These are phyloP conservation scores for Micrasema longulum DNA, from an alignment of 1,140 invertebrate genomes.

Conservation along the genomic window DNA sequence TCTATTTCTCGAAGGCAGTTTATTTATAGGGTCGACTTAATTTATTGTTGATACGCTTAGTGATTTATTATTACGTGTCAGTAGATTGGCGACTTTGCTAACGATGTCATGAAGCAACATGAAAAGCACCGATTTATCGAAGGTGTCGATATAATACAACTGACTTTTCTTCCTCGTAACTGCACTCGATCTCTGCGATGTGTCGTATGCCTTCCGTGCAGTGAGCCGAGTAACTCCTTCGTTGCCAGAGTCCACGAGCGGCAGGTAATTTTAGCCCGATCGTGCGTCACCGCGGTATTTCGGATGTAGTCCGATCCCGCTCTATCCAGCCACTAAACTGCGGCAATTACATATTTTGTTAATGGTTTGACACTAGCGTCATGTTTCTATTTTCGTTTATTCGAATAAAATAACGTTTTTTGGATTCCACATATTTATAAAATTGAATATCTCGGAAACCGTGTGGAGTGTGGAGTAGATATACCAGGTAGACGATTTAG, in stretches of 20 bases:
- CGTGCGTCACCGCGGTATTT: slow-evolving; percentile 36
- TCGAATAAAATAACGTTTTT: too few relatives aligned
- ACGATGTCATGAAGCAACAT: neutral
- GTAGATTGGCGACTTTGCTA: too few relatives aligned
- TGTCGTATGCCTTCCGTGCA: neutral
- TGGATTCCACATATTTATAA: too few relatives aligned
- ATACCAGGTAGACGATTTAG: neutral
- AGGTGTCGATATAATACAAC: too few relatives aligned
- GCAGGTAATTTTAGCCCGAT: slow-evolving; percentile 30
- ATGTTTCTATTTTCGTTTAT: too few relatives aligned
- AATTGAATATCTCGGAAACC: neutral
- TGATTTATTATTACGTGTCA: too few relatives aligned
- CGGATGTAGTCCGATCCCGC: slow-evolving; percentile 18
- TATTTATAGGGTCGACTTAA: slow-evolving; percentile 25
- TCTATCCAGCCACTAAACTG: slow-evolving; percentile 6
- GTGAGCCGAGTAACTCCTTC: neutral
- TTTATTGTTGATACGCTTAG: slow-evolving; percentile 10
- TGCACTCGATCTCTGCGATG: too few relatives aligned
- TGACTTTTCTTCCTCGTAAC: too few relatives aligned
- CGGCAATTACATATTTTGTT: too few relatives aligned
- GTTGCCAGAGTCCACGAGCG: neutral
- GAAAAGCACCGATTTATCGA: too few relatives aligned
- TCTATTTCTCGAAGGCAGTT: slow-evolving; percentile 27
- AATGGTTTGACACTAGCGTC: too few relatives aligned
- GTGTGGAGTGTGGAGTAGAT: too few relatives aligned